Base-by-base conservation (phyloP, 2,797 vertebrate species). In the Silurus aristotelis region DNA sequence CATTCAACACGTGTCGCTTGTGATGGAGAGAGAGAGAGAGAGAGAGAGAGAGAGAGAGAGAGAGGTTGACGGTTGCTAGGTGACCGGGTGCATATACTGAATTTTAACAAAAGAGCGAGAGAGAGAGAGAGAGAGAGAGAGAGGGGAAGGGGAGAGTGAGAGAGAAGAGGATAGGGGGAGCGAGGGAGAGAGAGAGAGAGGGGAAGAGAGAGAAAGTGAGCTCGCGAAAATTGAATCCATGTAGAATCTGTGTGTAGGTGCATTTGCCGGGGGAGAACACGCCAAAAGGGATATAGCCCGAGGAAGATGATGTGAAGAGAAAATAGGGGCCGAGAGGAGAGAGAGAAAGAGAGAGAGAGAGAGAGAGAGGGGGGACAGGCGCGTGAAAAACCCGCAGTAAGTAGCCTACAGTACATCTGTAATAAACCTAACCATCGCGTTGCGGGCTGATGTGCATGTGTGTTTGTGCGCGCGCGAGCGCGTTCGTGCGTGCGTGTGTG, bases 1-100 rank as follows among this genome's bases (percentile, higher is more conserved):
- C 95, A 96, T 96, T 95, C 95, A 96, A 96, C 95, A 96, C 95
- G 95, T 96, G 95, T 95, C 95, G 95, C 94, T 92, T 90, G 93
- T 93, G 94, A 95, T 94, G 92, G 94, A 92, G 93, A 90, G 83
- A 61, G 84, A 61, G 84, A 48, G 80, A 81, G 79, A 66, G 83
- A 83, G 90, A 87, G 83, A 83, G 86, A 71, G 84, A 79, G 83
- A 60, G 89, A 83, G 84, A 87, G 85, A 92, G 94, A 94, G 93
- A 91, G 94, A 93, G 94, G 94, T 95, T 95, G 94, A 95, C 90
- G 95, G 95, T 96, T 96, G 95, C 95, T 95, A 96, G 94, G 95
- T 94, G 95, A 96, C 94, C 93, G 93, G 92, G 94, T 93, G 94
- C 95, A 95, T 96, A 96, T 95, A 95, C 95, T 95, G 95, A 96